Evolutionary conservation across 2,797 vertebrate species (phyloP).

Genomic region (Holocentrus rufus): DNA sequence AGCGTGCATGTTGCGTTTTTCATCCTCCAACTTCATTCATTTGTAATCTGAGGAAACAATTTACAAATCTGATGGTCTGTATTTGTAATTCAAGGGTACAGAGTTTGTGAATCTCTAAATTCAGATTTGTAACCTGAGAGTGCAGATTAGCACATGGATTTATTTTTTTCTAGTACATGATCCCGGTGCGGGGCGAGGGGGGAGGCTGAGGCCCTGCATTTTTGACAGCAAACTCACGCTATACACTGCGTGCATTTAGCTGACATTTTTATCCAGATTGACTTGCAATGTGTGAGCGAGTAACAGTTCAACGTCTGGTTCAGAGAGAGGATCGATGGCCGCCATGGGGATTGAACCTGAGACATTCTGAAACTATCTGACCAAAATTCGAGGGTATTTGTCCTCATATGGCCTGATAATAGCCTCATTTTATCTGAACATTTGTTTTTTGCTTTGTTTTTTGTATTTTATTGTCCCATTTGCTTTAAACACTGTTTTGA

Average conservation of each 20-base stretch:
- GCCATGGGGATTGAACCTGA: not conserved
- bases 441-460: not conserved
- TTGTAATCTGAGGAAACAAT: no score
- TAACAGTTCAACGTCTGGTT: not conserved
- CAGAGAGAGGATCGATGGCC: not conserved
- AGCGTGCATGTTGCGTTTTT: no score
- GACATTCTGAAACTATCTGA: not conserved
- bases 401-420: not conserved
- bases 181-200: no score
- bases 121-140: no score
- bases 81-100: no score
- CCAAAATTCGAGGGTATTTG: not conserved
- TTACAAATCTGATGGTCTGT: no score
- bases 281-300: not conserved
- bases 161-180: no score
- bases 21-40: no score
- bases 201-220: no score
- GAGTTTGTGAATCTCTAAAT: no score
- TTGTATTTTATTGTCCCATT: not conserved
- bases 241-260: not conserved
- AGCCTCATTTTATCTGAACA: not conserved
- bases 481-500: conserved; percentile 3
- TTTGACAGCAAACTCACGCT: not conserved
- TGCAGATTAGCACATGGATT: no score
- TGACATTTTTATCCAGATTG: not conserved